These are phyloP conservation scores for Prosapia bicincta DNA, from an alignment of 2,888 invertebrate genomes.

Conservation along the genomic window DNA sequence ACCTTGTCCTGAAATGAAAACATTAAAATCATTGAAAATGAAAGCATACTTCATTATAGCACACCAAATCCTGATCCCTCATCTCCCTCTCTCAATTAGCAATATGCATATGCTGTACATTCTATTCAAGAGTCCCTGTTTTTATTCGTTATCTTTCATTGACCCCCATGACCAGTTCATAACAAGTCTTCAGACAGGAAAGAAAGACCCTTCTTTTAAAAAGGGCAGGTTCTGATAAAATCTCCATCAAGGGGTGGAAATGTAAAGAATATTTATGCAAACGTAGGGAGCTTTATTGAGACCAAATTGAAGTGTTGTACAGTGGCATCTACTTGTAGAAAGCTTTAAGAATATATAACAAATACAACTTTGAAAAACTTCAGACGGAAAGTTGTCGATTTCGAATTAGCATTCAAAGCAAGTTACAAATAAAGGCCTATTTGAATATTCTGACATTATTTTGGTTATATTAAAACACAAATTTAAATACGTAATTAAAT, in stretches of 20 bases:
- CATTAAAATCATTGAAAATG: neutral
- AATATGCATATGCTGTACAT: neutral
- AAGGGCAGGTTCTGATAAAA: neutral
- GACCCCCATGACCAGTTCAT: neutral
- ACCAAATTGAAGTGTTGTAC: neutral
- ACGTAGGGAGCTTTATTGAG: neutral
- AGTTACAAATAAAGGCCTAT: neutral
- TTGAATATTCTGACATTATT: neutral
- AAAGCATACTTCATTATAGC: neutral
- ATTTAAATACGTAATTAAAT: neutral
- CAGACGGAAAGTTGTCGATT: neutral
- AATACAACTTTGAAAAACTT: neutral
- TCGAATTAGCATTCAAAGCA: neutral
- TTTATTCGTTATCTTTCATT: neutral
- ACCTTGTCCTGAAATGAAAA: conserved; percentile 56
- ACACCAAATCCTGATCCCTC: neutral
- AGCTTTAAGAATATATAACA: neutral
- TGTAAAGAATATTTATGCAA: neutral
- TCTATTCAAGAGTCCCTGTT: neutral
- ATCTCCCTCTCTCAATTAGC: neutral
- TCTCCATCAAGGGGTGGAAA: neutral
- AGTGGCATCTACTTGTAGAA: neutral
- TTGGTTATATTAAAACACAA: neutral
- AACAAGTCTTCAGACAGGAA: neutral
- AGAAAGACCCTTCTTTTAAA: neutral